These are phyloP conservation scores for Pachyrhynchus sulphureomaculatus DNA, from an alignment of 1,140 invertebrate species.

Conservation along the genomic window DNA sequence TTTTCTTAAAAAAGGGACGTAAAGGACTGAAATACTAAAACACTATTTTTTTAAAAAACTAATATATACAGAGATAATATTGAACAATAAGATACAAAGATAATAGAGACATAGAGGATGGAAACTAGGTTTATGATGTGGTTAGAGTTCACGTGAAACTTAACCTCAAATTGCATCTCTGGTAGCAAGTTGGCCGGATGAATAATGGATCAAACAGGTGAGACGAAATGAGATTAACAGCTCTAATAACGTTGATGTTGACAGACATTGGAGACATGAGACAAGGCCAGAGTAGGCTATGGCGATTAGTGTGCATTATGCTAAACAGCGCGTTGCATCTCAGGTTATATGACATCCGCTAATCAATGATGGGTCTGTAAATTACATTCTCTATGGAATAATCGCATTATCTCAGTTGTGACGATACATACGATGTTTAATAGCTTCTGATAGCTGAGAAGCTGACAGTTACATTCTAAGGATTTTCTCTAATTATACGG, in stretches of 20 bases:
- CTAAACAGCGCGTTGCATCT: conserved; percentile 41
- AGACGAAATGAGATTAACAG: conserved; percentile 33
- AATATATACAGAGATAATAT: too few relatives aligned
- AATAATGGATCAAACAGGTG: conserved; percentile 20
- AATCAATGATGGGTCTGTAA: conserved; percentile 42
- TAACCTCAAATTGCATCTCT: not conserved
- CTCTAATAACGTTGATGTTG: conserved; percentile 41
- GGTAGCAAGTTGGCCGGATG: conserved; percentile 3
- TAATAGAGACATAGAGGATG: too few relatives aligned
- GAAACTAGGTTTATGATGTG: too few relatives aligned
- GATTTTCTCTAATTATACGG: too few relatives aligned
- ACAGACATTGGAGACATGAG: conserved; percentile 34
- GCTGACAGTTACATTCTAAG: too few relatives aligned
- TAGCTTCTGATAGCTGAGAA: too few relatives aligned
- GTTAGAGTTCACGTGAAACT: not conserved
- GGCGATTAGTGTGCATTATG: conserved; percentile 44
- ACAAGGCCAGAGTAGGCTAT: conserved; percentile 28
- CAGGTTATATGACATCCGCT: conserved; percentile 39
- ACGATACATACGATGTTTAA: too few relatives aligned
- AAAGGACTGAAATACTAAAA: too few relatives aligned
- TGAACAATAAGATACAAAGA: too few relatives aligned
- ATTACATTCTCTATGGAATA: conserved; percentile 35
- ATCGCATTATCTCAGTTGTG: too few relatives aligned
- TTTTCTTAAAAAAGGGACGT: too few relatives aligned
- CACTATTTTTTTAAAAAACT: too few relatives aligned